Evolutionary conservation across 2,113 vertebrate species (phyloP), one percentile per base, ranked within the genome.

Genomic region (Panthera leo): DNA sequence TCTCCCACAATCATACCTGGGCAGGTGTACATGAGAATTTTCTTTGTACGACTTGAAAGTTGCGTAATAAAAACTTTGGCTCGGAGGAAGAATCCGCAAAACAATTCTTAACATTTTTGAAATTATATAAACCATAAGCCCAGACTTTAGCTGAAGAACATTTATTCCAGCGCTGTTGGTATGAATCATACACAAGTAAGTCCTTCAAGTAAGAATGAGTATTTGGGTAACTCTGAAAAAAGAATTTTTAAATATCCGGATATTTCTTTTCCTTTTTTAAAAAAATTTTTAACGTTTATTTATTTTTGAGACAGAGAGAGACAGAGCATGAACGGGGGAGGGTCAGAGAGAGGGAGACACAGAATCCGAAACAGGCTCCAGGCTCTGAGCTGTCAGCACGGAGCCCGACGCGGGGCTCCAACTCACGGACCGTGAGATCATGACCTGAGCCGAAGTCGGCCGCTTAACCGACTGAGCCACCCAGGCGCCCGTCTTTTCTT

Each of bases 331-430:
- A 45, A 45, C 1, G 0, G 45, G 45, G 45, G 45, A 45, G 45
- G 45, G 45, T 8, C 45, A 45, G 45, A 45, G 45, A 45, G 45
- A 45, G 45, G 45, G 45, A 45, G 7, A 45, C 45, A 45, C 45
- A 45, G 45, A 45, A 45, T 45, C 1, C 9, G 45, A 45, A 45
- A 2, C 45, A 45, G 7, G 45, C 1, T 45, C 45, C 45, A 45
- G 45, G 7, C 45, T 45, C 45, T 45, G 45, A 45, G 45, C 45
- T 0, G 7, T 45, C 45, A 45, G 45, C 1, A 45, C 45, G 8
- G 45, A 8, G 45, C 45, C 45, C 45, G 7, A 45, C 7, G 7
- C 1, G 7, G 45, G 1, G 7, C 45, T 45, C 45, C 0, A 45
- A 45, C 7, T 45, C 45, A 45, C 7, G 45, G 45, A 45, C 45